Conservation (phyloP, 2,888 invertebrate species). For the Lacanobia wlatinum region DNA sequence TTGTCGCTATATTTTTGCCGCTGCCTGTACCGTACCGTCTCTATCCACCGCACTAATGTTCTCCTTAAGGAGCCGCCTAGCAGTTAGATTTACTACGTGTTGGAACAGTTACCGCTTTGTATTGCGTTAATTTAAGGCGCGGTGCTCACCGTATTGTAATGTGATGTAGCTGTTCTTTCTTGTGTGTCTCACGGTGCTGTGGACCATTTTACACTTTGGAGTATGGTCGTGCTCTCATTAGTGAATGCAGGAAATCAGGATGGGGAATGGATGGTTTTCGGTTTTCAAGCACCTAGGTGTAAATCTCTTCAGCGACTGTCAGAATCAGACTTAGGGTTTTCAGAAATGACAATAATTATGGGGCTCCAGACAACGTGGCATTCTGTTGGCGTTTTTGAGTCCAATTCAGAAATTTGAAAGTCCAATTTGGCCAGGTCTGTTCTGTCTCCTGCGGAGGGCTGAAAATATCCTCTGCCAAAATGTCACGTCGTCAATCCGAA, state of each 20-base stretch:
- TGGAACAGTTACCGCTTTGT: slow-evolving; percentile 28
- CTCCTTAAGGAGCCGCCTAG: slow-evolving; percentile 23
- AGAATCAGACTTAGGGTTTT: too few species aligned
- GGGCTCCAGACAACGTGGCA: too few species aligned
- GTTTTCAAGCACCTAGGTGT: not conserved
- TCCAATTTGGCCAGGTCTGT: too few species aligned
- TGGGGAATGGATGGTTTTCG: not conserved
- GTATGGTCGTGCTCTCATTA: slow-evolving; percentile 21
- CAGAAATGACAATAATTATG: too few species aligned
- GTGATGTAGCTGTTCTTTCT: slow-evolving; percentile 28
- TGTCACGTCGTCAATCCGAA: too few species aligned
- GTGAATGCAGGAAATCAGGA: not conserved
- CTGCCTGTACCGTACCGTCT: slow-evolving; percentile 38
- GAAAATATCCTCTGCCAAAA: too few species aligned
- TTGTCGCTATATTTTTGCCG: too few species aligned
- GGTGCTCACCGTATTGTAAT: slow-evolving; percentile 41
- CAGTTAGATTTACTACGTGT: slow-evolving; percentile 52
- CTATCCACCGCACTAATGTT: slow-evolving; percentile 54
- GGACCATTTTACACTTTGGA: slow-evolving; percentile 5
- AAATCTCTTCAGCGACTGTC: too few species aligned
- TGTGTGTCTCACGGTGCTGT: slow-evolving; percentile 42
- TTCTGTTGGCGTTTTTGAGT: too few species aligned
- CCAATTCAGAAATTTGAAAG: too few species aligned
- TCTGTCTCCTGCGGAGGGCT: too few species aligned
- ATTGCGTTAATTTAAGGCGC: slow-evolving; percentile 47